Conservation (phyloP, 53 echinoderm and acorn worm genomes). For the Mesocentrotus franciscanus region DNA sequence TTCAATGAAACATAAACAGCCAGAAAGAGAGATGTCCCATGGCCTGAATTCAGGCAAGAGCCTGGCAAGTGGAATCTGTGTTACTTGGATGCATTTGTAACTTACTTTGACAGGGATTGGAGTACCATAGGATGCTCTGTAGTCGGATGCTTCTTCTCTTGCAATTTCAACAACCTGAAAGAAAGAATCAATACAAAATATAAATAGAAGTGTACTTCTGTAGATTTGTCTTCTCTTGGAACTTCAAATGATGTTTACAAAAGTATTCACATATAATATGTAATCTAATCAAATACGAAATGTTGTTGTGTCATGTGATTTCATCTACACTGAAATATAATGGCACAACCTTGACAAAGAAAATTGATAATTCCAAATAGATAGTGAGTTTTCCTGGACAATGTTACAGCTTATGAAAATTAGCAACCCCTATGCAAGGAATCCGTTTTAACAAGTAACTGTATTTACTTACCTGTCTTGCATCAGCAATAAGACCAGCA, state of each 20-base stretch:
- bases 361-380: not conserved
- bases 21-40: no score
- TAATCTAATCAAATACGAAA: not conserved
- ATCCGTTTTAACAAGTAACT: no score
- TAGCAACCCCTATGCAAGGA: not conserved
- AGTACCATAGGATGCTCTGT: constrained; percentile 87
- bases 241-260: not conserved
- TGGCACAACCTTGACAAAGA: no score
- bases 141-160: constrained; percentile 92
- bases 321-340: not conserved
- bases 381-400: not conserved
- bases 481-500: constrained; percentile 97
- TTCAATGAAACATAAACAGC: no score
- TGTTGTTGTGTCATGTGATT: not conserved
- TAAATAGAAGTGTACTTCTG: not conserved
- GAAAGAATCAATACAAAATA: not conserved
- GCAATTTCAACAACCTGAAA: constrained; percentile 94
- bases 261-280: not conserved
- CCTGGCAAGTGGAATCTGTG: no score
- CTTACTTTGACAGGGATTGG: constrained; percentile 91
- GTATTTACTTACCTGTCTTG: constrained; percentile 84
- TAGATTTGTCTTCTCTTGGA: not conserved
- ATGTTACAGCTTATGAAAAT: not conserved
- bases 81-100: not conserved
- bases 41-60: no score